Conservation (phyloP, 1,140 invertebrate species). For the Hesperophylax magnus region DNA sequence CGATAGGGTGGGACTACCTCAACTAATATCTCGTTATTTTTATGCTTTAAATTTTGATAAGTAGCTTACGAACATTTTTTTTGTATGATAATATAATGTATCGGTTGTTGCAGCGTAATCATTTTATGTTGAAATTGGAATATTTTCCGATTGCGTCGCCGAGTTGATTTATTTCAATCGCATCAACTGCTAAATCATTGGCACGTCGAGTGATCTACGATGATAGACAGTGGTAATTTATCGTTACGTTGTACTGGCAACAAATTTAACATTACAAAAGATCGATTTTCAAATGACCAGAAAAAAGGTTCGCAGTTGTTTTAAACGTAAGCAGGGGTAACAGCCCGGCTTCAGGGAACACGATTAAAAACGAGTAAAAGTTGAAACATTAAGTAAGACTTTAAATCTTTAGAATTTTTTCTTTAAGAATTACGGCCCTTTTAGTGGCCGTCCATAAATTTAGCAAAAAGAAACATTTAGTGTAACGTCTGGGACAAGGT, state of each 20-base stretch:
- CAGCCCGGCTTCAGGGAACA: not conserved
- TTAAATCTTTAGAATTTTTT: not conserved
- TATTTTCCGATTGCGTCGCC: not conserved
- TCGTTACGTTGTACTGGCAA: slow-evolving; percentile 20
- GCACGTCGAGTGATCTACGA: slow-evolving; percentile 24
- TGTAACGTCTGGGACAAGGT: not conserved
- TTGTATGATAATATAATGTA: no score
- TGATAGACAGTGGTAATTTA: slow-evolving; percentile 25
- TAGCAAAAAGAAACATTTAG: not conserved
- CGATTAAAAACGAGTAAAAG: not conserved
- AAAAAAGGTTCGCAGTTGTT: not conserved
- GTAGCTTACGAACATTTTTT: no score
- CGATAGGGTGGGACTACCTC: no score
- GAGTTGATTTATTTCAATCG: slow-evolving; percentile 20
- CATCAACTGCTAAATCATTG: slow-evolving; percentile 23
- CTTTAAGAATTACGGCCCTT: not conserved
- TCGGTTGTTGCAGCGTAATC: not conserved
- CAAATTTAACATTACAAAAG: slow-evolving; percentile 31
- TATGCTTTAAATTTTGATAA: no score
- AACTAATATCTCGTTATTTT: no score
- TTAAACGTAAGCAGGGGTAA: not conserved
- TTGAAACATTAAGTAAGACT: not conserved
- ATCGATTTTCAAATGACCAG: not conserved
- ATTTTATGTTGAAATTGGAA: slow-evolving; percentile 11
- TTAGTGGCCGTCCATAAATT: not conserved